Conservation (phyloP, 2,888 invertebrate genomes). For the Mellilla xanthometata region DNA sequence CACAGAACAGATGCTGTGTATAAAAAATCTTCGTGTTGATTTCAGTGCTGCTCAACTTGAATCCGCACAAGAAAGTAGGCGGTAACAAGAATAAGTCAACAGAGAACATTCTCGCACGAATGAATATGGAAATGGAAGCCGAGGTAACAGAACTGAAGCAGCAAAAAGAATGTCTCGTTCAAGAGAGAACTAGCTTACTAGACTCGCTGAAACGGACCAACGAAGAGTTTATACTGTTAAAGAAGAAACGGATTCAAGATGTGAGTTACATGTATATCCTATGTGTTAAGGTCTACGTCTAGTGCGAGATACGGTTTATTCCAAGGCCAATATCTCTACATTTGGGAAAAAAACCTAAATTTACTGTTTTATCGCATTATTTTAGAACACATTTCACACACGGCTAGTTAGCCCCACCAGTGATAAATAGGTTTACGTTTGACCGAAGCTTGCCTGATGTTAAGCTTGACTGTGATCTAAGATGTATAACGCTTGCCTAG, state of each 20-base stretch:
- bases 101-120: constrained; percentile 63
- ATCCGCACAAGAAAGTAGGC: constrained; percentile 62
- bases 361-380: too few relatives aligned
- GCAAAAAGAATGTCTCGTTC: constrained; percentile 73
- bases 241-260: constrained; percentile 90
- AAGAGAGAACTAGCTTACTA: constrained; percentile 80
- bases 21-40: constrained; percentile 1
- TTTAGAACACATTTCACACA: too few relatives aligned
- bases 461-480: too few relatives aligned
- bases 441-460: too few relatives aligned
- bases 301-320: too few relatives aligned
- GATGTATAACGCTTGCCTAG: too few relatives aligned
- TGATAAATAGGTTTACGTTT: too few relatives aligned
- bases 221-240: constrained; percentile 88
- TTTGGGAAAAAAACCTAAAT: too few relatives aligned
- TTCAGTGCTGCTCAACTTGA: constrained; percentile 65
- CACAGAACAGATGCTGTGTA: background rate
- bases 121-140: constrained; percentile 69
- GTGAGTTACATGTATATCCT: constrained; percentile 82
- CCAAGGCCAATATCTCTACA: too few relatives aligned
- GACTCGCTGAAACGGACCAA: constrained; percentile 88
- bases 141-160: constrained; percentile 65
- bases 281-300: too few relatives aligned
- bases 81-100: constrained; percentile 62
- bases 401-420: too few relatives aligned